Evolutionary conservation across 2,797 vertebrate species (phyloP).

Genomic region (Amazona finschi): DNA sequence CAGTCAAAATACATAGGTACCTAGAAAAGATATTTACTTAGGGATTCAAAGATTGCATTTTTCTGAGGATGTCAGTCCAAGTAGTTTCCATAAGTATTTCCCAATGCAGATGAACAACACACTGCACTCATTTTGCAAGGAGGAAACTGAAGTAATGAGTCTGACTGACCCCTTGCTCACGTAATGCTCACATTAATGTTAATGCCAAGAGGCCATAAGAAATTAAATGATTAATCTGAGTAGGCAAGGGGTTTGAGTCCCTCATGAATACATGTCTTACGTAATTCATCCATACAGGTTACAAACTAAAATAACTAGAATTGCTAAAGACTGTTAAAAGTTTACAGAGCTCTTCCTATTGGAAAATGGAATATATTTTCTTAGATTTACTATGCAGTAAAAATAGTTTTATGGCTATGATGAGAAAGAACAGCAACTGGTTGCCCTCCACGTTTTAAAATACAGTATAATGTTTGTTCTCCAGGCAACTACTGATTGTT

Average conservation of each 20-base stretch:
- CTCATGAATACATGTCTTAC: background rate
- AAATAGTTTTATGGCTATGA: background rate
- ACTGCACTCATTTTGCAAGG: background rate
- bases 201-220: background rate
- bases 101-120: background rate
- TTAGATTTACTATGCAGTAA: background rate
- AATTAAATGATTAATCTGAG: background rate
- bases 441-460: background rate
- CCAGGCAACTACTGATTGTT: background rate
- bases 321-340: background rate
- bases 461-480: background rate
- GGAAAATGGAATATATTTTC: background rate
- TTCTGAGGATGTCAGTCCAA: background rate
- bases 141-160: background rate
- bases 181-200: background rate
- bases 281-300: background rate
- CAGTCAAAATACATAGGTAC: background rate
- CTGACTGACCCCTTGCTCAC: background rate
- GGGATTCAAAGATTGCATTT: background rate
- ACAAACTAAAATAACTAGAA: background rate
- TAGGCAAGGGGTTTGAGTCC: background rate
- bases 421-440: background rate
- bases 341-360: background rate
- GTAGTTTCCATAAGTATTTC: background rate
- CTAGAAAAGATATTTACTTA: background rate